A percentile compares a stretch with the other conserved stretches of the same genome.
phyloP scores from a whole-genome alignment of 2,797 vertebrate genomes.

The Acanthopagrus latus region DNA sequence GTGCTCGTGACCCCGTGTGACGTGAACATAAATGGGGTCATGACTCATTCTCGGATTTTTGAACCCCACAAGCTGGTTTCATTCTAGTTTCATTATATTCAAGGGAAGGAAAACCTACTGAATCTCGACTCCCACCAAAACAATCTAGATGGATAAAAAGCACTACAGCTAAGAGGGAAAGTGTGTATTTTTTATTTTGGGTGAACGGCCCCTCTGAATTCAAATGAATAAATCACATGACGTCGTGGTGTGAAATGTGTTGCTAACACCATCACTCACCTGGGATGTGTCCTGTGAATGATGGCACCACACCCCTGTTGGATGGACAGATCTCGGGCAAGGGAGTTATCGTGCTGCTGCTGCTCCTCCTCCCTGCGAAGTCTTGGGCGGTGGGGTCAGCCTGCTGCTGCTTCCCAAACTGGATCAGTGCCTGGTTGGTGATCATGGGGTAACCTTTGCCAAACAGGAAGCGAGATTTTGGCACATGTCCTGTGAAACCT shows the following conservation, averaged over 20 bases:
- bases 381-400: constrained; percentile 8
- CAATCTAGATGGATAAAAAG: no score
- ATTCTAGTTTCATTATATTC: no score
- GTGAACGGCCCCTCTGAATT: background rate
- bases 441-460: constrained; percentile 80
- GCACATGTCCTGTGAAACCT: constrained; percentile 87
- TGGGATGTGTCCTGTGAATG: constrained; percentile 87
- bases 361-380: background rate
- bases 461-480: constrained; percentile 77
- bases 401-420: constrained; percentile 78
- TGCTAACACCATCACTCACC: constrained; percentile 68
- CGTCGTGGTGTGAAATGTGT: background rate
- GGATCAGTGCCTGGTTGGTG: constrained; percentile 80
- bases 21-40: no score
- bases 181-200: no score
- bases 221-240: background rate
- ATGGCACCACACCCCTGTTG: constrained; percentile 78
- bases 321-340: constrained; percentile 68
- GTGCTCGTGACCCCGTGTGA: no score
- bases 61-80: no score
- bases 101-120: no score
- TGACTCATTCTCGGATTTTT: no score
- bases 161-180: no score
- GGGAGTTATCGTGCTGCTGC: constrained; percentile 16
- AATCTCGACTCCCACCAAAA: no score